Evolutionary conservation across 2,888 invertebrate species (phyloP).

Genomic region (Ormyrus rosae): DNA sequence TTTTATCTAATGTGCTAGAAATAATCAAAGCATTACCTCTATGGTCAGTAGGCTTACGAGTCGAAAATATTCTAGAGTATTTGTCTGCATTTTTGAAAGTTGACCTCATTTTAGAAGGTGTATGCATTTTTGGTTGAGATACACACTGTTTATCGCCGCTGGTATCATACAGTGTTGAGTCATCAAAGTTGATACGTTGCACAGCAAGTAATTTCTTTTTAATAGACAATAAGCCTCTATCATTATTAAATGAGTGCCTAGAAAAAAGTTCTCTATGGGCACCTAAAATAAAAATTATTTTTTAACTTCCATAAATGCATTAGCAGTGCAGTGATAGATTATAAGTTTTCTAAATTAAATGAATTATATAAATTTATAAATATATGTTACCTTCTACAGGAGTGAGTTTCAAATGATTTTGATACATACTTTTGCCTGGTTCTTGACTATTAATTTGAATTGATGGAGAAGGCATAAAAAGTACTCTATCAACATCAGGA

Average conservation of each 20-base stretch:
- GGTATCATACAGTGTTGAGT: constrained; percentile 50
- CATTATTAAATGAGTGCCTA: constrained; percentile 46
- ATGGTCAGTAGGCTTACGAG: constrained; percentile 35
- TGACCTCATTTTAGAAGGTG: constrained; percentile 49
- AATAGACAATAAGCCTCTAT: constrained; percentile 24
- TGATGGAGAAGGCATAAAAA: constrained; percentile 68
- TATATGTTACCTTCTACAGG: constrained; percentile 67
- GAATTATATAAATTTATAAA: too few relatives aligned
- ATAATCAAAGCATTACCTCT: constrained; percentile 50
- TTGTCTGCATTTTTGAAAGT: constrained; percentile 61
- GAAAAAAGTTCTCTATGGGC: constrained; percentile 54
- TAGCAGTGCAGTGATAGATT: background rate
- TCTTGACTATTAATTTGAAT: constrained; percentile 63
- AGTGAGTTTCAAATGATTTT: constrained; percentile 66
- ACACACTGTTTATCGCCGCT: constrained; percentile 52
- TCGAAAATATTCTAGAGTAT: constrained; percentile 68
- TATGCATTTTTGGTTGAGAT: constrained; percentile 30
- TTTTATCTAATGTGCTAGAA: background rate
- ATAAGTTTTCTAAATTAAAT: too few relatives aligned
- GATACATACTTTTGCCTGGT: constrained; percentile 58
- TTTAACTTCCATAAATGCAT: background rate
- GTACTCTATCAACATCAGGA: constrained; percentile 59
- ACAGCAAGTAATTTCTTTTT: constrained; percentile 39
- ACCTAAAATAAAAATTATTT: constrained; percentile 36
- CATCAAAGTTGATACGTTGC: constrained; percentile 63